Evolutionary conservation across 2,797 vertebrate genomes (phyloP), one percentile per base, ranked within the genome.

Genomic region (Spea hammondii): DNA sequence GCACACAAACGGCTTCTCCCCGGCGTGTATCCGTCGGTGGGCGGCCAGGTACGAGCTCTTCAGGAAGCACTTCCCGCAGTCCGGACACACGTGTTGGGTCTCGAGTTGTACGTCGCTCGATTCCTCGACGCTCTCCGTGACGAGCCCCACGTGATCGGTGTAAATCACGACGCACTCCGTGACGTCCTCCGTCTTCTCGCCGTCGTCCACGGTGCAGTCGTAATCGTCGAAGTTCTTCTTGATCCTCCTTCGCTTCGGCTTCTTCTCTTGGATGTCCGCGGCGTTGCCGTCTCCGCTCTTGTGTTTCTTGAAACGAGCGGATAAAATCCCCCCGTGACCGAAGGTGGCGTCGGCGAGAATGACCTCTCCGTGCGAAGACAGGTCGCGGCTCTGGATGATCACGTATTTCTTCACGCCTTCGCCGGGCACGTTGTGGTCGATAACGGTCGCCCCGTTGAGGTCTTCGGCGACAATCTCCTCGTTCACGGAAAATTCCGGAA

Each of bases 21-120:
- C 76, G 0, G 76, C 72, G 60, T 78, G 76, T 9, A 78, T 78
- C 13, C 76, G 57, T 8, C 65, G 71, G 45, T 78, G 77, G 0
- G 69, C 11, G 4, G 70, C 66, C 7, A 78, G 70, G 10, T 72
- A 70, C 0, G 77, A 72, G 46, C 53, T 78, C 62, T 72, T 78
- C 0, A 66, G 50, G 17, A 78, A 78, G 45, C 70, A 57, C 50
- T 78, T 78, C 5, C 77, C 77, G 45, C 77, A 78, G 17, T 78
- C 77, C 2, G 44, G 57, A n/a, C 77, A 78, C n/a, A 17, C 59
- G n/a, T 62, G 14, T 32, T 62, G 59, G 14, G 14, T 14, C n/a
- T 62, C n/a, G 9, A 6, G n/a, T 9, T 62, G 9, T 2, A 9
- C 6, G 12, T n/a, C 5, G n/a, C 5, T 62, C 5, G 59, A 6